phyloP scores from a whole-genome alignment of 2,888 invertebrate species.

The Lamellibrachia columna region DNA sequence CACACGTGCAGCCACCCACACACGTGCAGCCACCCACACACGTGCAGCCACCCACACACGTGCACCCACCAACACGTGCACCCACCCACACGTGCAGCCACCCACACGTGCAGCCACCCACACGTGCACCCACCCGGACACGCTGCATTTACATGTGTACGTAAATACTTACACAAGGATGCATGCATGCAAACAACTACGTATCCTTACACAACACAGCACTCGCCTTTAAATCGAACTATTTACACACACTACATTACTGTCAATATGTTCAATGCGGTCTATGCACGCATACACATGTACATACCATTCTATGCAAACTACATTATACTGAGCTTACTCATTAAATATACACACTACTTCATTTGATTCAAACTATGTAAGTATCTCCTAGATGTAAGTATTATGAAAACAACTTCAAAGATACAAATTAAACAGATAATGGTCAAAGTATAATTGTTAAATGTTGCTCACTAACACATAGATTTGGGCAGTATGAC shows the following conservation, averaged over 20 bases:
- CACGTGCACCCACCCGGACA: too few species aligned
- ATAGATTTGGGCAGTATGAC: background rate
- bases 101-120: too few species aligned
- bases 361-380: background rate
- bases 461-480: too few species aligned
- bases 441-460: too few species aligned
- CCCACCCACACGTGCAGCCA: too few species aligned
- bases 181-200: background rate
- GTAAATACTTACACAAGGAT: background rate
- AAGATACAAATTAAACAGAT: background rate
- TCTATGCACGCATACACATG: background rate
- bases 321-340: background rate
- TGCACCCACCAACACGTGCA: background rate
- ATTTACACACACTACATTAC: background rate
- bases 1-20: background rate
- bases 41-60: background rate
- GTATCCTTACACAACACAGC: background rate
- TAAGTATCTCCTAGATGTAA: background rate
- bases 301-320: background rate
- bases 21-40: background rate
- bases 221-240: background rate
- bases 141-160: too few species aligned
- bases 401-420: background rate
- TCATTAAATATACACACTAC: background rate
- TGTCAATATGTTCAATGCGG: background rate